Evolutionary conservation across 2,797 vertebrate species (phyloP).

Genomic region (Sciaenops ocellatus): DNA sequence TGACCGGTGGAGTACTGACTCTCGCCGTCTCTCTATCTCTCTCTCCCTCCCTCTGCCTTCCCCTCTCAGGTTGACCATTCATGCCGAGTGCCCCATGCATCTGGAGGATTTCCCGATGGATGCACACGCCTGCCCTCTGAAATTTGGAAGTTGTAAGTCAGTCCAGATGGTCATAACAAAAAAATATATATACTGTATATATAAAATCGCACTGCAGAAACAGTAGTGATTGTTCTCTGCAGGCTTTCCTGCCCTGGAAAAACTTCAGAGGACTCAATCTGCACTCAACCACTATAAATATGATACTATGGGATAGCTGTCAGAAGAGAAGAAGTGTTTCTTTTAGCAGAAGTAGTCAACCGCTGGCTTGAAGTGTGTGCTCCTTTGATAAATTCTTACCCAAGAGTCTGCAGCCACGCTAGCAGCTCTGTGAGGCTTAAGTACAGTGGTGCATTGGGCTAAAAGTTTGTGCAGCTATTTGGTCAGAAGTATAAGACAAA

Average conservation of each 20-base stretch:
- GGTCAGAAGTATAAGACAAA: neutral
- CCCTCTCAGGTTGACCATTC: conserved; percentile 92
- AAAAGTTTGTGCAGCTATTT: neutral
- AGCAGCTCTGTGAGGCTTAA: neutral
- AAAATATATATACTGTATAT: no score
- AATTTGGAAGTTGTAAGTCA: conserved; percentile 98
- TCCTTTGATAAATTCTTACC: conserved; percentile 1
- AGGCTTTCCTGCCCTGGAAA: conserved; percentile 33
- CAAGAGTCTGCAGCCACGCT: neutral
- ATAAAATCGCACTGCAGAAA: conserved; percentile 36
- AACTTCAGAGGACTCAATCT: conserved; percentile 40
- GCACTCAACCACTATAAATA: conserved; percentile 1
- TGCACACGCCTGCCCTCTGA: conserved; percentile 95
- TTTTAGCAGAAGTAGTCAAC: conserved; percentile 7
- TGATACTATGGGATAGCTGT: conserved; percentile 7
- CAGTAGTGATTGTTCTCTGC: conserved; percentile 33
- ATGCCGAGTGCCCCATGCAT: conserved; percentile 99
- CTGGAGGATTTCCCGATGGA: conserved; percentile 99
- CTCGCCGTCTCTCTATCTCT: conserved; percentile 23
- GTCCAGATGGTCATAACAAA: conserved; percentile 43
- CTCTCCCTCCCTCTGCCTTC: conserved; percentile 28
- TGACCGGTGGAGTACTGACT: conserved; percentile 32
- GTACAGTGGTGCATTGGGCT: neutral
- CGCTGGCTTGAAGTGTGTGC: conserved; percentile 11
- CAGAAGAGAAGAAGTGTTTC: conserved; percentile 3